These are phyloP conservation scores for Anastatus disparis DNA, from an alignment of 1,140 invertebrate species.

Conservation along the genomic window DNA sequence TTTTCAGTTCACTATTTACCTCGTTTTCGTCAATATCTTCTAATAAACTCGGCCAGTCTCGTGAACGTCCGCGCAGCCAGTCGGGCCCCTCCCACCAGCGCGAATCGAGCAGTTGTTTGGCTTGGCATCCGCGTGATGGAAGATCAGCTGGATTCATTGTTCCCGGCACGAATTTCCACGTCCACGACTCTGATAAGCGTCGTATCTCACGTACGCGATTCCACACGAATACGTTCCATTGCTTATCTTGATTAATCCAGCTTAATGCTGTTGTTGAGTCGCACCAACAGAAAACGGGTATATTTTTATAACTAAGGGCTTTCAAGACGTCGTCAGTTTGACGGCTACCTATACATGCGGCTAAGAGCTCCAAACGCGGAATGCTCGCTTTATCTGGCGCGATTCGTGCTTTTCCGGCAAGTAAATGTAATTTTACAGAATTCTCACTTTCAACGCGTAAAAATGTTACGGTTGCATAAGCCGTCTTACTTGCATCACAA, in stretches of 20 bases:
- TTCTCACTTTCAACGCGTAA: background rate
- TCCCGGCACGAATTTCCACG: background rate
- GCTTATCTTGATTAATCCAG: constrained; percentile 20
- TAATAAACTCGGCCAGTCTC: constrained; percentile 45
- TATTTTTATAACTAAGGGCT: constrained; percentile 27
- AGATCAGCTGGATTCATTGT: constrained; percentile 61
- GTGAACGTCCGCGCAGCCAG: constrained; percentile 45
- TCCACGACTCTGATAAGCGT: background rate
- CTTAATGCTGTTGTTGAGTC: constrained; percentile 25
- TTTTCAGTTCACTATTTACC: constrained; percentile 41
- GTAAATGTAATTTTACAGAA: background rate
- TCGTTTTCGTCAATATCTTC: no score
- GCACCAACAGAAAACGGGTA: constrained; percentile 19
- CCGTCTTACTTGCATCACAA: no score
- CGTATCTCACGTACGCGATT: constrained; percentile 35
- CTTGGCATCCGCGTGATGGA: constrained; percentile 56
- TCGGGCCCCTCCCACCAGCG: constrained; percentile 60
- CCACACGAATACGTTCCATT: constrained; percentile 33
- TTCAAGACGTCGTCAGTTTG: constrained; percentile 31
- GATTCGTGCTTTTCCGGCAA: no score
- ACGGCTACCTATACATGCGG: constrained; percentile 28
- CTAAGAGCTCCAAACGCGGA: constrained; percentile 54
- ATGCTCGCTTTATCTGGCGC: constrained; percentile 52
- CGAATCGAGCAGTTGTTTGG: constrained; percentile 50
- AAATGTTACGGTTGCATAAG: constrained; percentile 41